Evolutionary conservation across 2,113 vertebrate species (phyloP), one percentile per base, ranked within the genome.

Genomic region (Axis porcinus): DNA sequence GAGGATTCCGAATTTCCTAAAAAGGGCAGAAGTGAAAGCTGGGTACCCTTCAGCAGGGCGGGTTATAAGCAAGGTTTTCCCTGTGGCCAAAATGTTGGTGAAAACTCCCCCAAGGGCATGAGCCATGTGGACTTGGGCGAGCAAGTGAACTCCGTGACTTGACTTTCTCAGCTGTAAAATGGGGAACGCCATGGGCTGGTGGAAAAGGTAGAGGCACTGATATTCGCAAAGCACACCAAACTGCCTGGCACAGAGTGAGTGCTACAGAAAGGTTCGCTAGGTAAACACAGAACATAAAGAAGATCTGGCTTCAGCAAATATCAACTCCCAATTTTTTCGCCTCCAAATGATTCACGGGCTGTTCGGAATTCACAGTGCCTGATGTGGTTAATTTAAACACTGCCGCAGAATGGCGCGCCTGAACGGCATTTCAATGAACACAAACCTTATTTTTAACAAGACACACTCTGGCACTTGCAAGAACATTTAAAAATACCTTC

Each of bases 401-500:
- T 90, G 93, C 54, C 3, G 33, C 97, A 93, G 97, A 86, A 64
- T 19, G 84, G 87, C 12, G 50, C 33, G 90, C 96, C 97, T 95
- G 96, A 92, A 64, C 85, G 2, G 97, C 97, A 98, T 98, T 95
- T 97, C 97, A 98, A 96, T 98, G 98, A 97, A 97, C 94, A 86
- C 67, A 96, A 94, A 96, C 96, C 95, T 98, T 98, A 98, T 98
- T 98, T 98, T 98, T 98, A 98, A 98, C 98, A 91, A 98, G 96
- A 98, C 94, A 96, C 93, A 95, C 94, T 96, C 94, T 83, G 96
- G 97, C 97, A 93, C 95, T 98, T 91, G 95, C 85, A 43, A 95
- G 97, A 98, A 98, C 97, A 97, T 98, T 98, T 98, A 97, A 98
- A 98, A 98, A 98, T 98, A 98, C 97, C 88, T 95, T 70, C 93